phyloP scores from a whole-genome alignment of 2,797 vertebrate species.

The Paratrypauchen microcephalus region DNA sequence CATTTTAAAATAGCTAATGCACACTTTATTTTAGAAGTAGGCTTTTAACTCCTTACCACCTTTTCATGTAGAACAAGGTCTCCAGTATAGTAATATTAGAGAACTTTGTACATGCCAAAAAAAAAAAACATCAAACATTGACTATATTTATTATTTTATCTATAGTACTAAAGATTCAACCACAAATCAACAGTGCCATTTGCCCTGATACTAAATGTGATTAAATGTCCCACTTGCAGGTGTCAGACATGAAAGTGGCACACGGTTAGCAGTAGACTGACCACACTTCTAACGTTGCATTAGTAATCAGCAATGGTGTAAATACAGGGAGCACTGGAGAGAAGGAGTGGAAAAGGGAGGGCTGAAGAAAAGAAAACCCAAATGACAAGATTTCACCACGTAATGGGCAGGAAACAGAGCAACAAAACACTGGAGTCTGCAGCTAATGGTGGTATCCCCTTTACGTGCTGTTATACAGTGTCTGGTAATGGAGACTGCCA shows the following conservation, averaged over 20 bases:
- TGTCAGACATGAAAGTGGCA: slow-evolving; percentile 61
- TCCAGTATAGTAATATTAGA: neutral
- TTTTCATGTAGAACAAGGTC: neutral
- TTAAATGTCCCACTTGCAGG: slow-evolving; percentile 49
- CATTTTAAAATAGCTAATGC: neutral
- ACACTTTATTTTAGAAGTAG: neutral
- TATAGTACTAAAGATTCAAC: neutral
- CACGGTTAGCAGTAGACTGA: slow-evolving; percentile 49
- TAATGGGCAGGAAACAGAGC: slow-evolving; percentile 70
- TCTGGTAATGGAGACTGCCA: slow-evolving; percentile 22
- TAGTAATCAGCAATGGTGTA: slow-evolving; percentile 67
- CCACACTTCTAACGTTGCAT: slow-evolving; percentile 49
- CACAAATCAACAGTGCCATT: slow-evolving; percentile 6
- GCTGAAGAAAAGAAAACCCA: slow-evolving; percentile 22
- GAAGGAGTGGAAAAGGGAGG: slow-evolving; percentile 52
- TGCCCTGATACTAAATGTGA: slow-evolving; percentile 13
- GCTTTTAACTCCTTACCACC: neutral
- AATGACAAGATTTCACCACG: slow-evolving; percentile 67
- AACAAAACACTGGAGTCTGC: slow-evolving; percentile 37
- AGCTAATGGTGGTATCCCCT: slow-evolving; percentile 55
- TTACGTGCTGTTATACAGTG: slow-evolving; percentile 28
- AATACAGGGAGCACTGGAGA: slow-evolving; percentile 63
- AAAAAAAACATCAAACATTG: neutral
- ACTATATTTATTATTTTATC: neutral
- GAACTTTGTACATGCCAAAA: neutral